These are phyloP conservation scores for Sialia sialis DNA, from an alignment of 2,113 vertebrate species.

Conservation along the genomic window DNA sequence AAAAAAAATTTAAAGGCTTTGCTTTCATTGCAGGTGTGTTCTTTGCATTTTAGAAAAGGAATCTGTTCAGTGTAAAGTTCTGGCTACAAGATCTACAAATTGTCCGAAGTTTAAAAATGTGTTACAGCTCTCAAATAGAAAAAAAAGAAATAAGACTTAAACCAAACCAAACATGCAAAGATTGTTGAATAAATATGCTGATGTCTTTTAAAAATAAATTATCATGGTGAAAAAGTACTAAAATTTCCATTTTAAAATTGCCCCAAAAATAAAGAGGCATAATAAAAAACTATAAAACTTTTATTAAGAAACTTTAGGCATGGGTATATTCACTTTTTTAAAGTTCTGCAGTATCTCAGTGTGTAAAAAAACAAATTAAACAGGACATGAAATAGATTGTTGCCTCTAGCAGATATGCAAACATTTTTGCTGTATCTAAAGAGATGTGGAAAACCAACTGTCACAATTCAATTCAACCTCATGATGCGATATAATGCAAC, in stretches of 20 bases:
- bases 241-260: neutral
- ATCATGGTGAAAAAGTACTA: neutral
- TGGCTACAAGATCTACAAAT: slow-evolving; percentile 1
- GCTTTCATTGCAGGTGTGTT: slow-evolving; percentile 21
- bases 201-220: neutral
- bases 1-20: neutral
- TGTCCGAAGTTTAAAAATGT: neutral
- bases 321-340: neutral
- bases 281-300: neutral
- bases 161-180: neutral
- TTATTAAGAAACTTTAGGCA: neutral
- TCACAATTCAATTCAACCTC: neutral
- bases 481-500: neutral
- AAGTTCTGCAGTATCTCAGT: neutral
- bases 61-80: slow-evolving; percentile 5
- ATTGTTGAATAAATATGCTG: neutral
- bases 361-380: neutral
- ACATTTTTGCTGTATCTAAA: neutral
- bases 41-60: neutral
- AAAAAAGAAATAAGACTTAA: neutral
- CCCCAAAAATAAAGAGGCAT: neutral
- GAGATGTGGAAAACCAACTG: neutral
- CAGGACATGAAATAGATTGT: neutral
- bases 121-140: neutral
- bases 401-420: neutral